Conservation (phyloP, 2,797 vertebrate genomes). For the Darevskia nairensis region DNA sequence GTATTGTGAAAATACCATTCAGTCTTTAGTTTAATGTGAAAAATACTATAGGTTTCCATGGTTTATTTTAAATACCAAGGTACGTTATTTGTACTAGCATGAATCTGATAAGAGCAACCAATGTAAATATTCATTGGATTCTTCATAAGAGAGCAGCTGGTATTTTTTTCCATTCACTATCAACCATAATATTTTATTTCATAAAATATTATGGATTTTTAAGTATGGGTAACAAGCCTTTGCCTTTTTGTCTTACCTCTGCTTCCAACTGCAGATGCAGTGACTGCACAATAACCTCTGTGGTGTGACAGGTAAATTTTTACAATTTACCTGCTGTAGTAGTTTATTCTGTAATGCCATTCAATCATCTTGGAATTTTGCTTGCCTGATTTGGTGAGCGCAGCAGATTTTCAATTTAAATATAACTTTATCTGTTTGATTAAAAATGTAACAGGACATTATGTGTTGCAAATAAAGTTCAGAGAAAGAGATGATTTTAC, state of each 20-base stretch:
- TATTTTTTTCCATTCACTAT: slow-evolving; percentile 50
- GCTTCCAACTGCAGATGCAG: slow-evolving; percentile 68
- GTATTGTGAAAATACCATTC: background rate
- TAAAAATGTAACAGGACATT: slow-evolving; percentile 86
- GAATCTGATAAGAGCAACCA: slow-evolving; percentile 56
- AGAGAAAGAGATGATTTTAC: slow-evolving; percentile 80
- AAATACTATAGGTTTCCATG: background rate
- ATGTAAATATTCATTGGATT: slow-evolving; percentile 63
- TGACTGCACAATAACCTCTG: slow-evolving; percentile 75
- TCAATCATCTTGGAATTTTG: slow-evolving; percentile 76
- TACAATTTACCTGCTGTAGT: slow-evolving; percentile 77
- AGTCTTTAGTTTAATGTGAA: slow-evolving; percentile 3
- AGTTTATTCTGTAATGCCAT: slow-evolving; percentile 70
- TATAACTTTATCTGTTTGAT: slow-evolving; percentile 85
- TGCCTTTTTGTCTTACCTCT: slow-evolving; percentile 75
- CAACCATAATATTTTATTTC: slow-evolving; percentile 67
- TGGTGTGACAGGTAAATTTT: slow-evolving; percentile 79
- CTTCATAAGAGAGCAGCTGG: slow-evolving; percentile 51
- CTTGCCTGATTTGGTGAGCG: slow-evolving; percentile 81
- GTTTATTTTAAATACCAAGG: slow-evolving; percentile 43
- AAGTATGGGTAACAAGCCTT: slow-evolving; percentile 72
- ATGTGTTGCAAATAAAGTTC: slow-evolving; percentile 84
- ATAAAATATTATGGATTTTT: slow-evolving; percentile 76
- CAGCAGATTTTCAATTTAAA: slow-evolving; percentile 86
- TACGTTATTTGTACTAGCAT: slow-evolving; percentile 7